phyloP scores from a whole-genome alignment of 2,888 invertebrate species.

The Polyommatus icarus region DNA sequence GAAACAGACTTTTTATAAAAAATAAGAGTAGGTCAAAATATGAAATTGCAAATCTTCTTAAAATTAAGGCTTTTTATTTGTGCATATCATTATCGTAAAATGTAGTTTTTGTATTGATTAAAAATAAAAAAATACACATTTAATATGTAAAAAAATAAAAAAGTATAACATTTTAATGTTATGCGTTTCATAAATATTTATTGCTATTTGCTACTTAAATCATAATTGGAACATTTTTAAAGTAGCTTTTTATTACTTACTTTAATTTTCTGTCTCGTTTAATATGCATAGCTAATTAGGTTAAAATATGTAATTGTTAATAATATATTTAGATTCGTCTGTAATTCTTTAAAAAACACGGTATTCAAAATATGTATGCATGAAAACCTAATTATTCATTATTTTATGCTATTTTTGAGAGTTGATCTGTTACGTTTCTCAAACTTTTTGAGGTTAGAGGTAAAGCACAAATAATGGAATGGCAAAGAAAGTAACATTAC shows the following conservation, averaged over 20 bases:
- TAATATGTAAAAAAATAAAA: background rate
- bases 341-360: too few relatives aligned
- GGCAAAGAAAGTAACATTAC: background rate
- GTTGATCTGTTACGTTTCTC: background rate
- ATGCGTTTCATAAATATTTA: slow-evolving; percentile 8
- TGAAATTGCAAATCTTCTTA: background rate
- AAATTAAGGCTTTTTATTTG: background rate
- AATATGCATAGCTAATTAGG: background rate
- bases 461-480: background rate
- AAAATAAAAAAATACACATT: background rate
- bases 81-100: background rate
- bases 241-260: background rate
- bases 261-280: background rate
- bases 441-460: background rate
- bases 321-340: too few relatives aligned
- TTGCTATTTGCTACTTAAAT: background rate
- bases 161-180: background rate
- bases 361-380: too few relatives aligned
- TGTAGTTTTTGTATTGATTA: background rate
- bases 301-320: background rate
- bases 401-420: background rate
- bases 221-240: background rate
- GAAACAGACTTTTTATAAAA: background rate
- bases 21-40: background rate
- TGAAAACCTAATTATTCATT: background rate